Evolutionary conservation across 1,140 invertebrate species (phyloP).

Genomic region (Polypedilum pembai): DNA sequence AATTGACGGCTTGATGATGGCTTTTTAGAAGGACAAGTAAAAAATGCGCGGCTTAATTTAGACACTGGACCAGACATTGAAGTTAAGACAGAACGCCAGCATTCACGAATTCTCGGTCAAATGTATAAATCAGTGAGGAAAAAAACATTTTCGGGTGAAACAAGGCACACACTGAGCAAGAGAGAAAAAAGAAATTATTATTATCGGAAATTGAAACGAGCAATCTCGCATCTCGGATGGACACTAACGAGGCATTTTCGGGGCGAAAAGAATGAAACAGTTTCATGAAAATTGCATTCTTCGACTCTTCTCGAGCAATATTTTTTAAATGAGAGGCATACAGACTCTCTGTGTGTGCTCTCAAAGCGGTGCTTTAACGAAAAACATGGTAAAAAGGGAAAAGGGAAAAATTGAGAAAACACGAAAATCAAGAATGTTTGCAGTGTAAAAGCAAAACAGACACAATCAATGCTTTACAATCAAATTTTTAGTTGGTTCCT

Average conservation of each 20-base stretch:
- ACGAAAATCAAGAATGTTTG: not conserved
- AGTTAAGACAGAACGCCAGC: not conserved
- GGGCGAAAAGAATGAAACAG: conserved; percentile 10
- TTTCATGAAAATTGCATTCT: conserved; percentile 13
- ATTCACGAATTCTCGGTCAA: no score
- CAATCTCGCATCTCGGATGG: not conserved
- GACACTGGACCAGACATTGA: not conserved
- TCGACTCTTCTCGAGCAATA: not conserved
- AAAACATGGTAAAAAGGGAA: not conserved
- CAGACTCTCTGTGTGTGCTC: not conserved
- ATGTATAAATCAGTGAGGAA: no score
- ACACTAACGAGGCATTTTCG: conserved; percentile 22
- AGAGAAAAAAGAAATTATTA: conserved; percentile 7
- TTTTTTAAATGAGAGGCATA: not conserved
- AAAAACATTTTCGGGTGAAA: not conserved
- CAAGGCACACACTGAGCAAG: not conserved
- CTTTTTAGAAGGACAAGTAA: not conserved
- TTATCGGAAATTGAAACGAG: conserved; percentile 26
- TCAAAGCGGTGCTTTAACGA: not conserved
- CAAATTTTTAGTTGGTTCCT: not conserved
- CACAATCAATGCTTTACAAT: not conserved
- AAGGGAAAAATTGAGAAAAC: conserved; percentile 3
- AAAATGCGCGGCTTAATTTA: not conserved
- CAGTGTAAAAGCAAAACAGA: not conserved
- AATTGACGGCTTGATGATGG: conserved; percentile 4